Percentiles rank a stretch among this genome's conserved stretches.
Conservation (phyloP, 2,888 invertebrate species). For the Tiphia femorata region DNA sequence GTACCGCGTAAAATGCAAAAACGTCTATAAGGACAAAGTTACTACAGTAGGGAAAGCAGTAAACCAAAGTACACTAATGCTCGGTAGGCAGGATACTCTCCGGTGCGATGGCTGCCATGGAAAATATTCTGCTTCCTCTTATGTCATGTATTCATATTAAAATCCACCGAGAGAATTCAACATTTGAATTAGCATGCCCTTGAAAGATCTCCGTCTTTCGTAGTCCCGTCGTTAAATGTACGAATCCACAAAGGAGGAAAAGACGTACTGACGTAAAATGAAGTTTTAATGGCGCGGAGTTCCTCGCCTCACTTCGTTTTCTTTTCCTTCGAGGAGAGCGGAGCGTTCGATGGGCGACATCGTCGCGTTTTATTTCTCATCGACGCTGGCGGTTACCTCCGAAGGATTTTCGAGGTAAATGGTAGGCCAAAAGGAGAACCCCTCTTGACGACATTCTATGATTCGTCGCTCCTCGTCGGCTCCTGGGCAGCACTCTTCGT, state of each 20-base stretch:
- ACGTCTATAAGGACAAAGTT: no score
- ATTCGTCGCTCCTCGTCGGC: slow-evolving; percentile 9
- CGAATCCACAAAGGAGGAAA: no score
- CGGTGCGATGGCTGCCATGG: no score
- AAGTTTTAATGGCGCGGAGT: slow-evolving; percentile 44
- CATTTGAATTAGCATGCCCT: no score
- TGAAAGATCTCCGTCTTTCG: no score
- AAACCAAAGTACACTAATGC: no score
- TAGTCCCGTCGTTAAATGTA: slow-evolving; percentile 1
- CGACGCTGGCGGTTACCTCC: slow-evolving; percentile 30
- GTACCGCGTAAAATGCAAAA: no score
- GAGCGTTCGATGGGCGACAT: slow-evolving; percentile 40
- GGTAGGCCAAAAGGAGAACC: slow-evolving; percentile 46
- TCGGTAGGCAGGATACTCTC: no score
- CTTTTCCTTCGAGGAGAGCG: slow-evolving; percentile 22
- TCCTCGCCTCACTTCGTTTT: slow-evolving; percentile 38
- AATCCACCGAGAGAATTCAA: no score
- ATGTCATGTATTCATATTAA: no score
- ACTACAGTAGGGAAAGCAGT: no score
- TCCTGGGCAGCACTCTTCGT: slow-evolving; percentile 1
- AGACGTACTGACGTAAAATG: slow-evolving; percentile 33
- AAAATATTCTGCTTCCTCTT: no score
- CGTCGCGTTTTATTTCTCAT: slow-evolving; percentile 41
- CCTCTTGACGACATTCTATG: slow-evolving; percentile 38
- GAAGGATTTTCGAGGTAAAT: slow-evolving; percentile 41